Percentiles rank a stretch among this genome's conserved stretches.
phyloP scores from a whole-genome alignment of 2,888 invertebrate species.

The Mylabris sibirica region DNA sequence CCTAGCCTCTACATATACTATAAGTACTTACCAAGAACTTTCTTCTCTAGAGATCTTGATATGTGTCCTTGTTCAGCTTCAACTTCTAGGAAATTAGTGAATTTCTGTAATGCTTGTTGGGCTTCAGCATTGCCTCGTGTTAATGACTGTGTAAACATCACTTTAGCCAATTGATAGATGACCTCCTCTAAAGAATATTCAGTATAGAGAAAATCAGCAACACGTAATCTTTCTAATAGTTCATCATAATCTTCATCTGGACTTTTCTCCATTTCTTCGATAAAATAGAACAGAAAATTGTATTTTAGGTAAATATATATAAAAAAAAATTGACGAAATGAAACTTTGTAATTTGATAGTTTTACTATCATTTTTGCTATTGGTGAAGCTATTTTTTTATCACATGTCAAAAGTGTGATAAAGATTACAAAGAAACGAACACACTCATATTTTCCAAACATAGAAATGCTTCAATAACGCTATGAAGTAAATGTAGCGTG shows the following conservation, averaged over 20 bases:
- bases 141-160: slow-evolving; percentile 81
- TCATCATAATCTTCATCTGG: slow-evolving; percentile 69
- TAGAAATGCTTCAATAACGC: neutral
- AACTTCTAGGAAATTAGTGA: slow-evolving; percentile 76
- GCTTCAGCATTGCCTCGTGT: slow-evolving; percentile 74
- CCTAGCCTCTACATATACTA: no score
- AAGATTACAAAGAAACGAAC: neutral
- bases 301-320: neutral
- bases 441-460: neutral
- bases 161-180: slow-evolving; percentile 81
- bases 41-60: slow-evolving; percentile 77
- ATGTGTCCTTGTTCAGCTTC: slow-evolving; percentile 79
- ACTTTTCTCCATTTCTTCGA: slow-evolving; percentile 37
- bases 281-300: neutral
- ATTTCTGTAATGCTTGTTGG: slow-evolving; percentile 75
- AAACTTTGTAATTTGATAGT: neutral
- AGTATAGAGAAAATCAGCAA: slow-evolving; percentile 76
- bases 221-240: slow-evolving; percentile 72
- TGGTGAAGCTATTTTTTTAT: neutral
- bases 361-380: neutral
- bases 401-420: neutral
- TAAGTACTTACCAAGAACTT: slow-evolving; percentile 75
- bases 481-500: neutral
- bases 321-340: neutral
- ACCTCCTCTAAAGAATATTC: slow-evolving; percentile 81